Percentiles rank a stretch among this genome's conserved stretches.
Conservation (phyloP, 2,113 vertebrate genomes). For the Zosterops pallidus region DNA sequence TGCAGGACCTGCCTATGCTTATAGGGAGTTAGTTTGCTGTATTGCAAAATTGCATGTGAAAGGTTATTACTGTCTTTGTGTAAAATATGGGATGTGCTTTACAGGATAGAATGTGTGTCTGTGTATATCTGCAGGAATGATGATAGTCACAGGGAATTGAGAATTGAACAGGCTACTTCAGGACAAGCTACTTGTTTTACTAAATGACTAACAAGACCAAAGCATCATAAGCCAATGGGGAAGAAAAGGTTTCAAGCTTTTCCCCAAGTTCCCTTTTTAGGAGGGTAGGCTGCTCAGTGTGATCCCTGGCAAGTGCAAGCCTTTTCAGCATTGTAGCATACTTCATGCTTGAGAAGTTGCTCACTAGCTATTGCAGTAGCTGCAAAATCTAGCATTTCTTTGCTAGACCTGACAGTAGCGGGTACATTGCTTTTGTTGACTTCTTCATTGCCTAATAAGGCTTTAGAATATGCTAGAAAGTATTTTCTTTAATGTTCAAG, state of each 20-base stretch:
- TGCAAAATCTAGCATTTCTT: not conserved
- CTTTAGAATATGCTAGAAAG: not conserved
- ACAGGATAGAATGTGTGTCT: not conserved
- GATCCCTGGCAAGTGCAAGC: not conserved
- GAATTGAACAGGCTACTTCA: slow-evolving; percentile 11
- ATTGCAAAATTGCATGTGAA: not conserved
- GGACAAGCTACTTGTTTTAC: slow-evolving; percentile 8
- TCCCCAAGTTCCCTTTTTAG: slow-evolving; percentile 40
- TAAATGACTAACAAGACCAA: not conserved
- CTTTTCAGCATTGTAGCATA: slow-evolving; percentile 18
- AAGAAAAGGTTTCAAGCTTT: slow-evolving; percentile 35
- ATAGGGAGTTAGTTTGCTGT: not conserved
- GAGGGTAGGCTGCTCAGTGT: not conserved
- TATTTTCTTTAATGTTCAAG: not conserved
- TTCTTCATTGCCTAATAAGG: not conserved
- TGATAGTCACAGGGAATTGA: not conserved
- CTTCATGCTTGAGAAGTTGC: slow-evolving; percentile 8
- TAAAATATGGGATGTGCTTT: not conserved
- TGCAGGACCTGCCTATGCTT: not conserved
- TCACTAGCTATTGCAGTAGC: not conserved
- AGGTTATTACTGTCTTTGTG: not conserved
- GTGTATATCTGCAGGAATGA: not conserved
- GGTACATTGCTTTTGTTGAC: not conserved
- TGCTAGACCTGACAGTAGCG: not conserved
- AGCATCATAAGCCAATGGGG: not conserved